Evolutionary conservation across 2,797 vertebrate genomes (phyloP), one percentile per base, ranked within the genome.

Genomic region (Enteromius paludinosus): DNA sequence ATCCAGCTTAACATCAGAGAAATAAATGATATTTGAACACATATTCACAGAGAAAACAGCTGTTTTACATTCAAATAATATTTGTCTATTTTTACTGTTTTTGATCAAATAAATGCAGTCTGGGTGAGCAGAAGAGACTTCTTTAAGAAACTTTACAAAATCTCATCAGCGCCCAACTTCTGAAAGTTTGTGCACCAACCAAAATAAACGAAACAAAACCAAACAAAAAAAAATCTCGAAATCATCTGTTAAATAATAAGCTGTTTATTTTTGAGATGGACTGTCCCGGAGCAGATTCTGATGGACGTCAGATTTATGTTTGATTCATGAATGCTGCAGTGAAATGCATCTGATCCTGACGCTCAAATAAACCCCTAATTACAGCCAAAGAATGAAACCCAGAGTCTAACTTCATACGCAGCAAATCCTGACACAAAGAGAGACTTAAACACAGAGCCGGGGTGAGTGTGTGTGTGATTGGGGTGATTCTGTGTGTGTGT

Each of bases 361-460:
- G 11, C 33, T 69, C 49, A 59, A 70, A 59, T 45, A 70, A 59
- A 71, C n/a, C 66, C 23, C 38, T 43, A 35, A 61, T 71, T 62
- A 80, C 30, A 35, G 18, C 41, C 20, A 35, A 47, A 59, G 68
- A 80, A 71, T 18, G 52, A 33, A 28, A 56, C 33, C 78, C 78
- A 3, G n/a, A 65, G 47, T 25, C 54, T 35, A 35, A 38, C 30
- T 59, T 70, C 66, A 77, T 43, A 61, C 56, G 28, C 74, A 23
- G 35, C 41, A 71, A 23, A 80, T 17, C 68, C 52, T 61, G 66
- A 33, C 20, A 71, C 52, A 47, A 33, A 70, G 25, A 61, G 2
- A 79, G 33, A 61, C 38, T 8, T 20, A 49, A 52, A 68, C 12
- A 20, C 10, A n/a, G 45, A 52, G 14, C 23, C 20, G 52, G 9